Evolutionary conservation across 2,797 vertebrate species (phyloP).

Genomic region (Chloroceryle inda): DNA sequence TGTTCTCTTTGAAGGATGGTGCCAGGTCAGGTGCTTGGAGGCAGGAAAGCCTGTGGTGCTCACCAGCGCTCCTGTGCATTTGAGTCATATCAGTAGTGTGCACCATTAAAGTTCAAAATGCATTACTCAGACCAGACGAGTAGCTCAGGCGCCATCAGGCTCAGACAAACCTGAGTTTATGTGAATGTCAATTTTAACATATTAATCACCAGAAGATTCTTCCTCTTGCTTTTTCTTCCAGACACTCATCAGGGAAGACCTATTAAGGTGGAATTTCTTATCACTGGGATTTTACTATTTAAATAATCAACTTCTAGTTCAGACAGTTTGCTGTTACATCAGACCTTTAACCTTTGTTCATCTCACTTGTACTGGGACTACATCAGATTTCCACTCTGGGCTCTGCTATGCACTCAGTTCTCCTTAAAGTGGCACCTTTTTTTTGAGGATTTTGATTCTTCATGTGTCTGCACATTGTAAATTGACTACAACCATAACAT

Average conservation of each 20-base stretch:
- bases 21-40: neutral
- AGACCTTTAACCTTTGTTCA: neutral
- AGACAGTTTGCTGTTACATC: neutral
- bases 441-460: neutral
- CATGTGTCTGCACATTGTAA: neutral
- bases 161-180: neutral
- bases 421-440: neutral
- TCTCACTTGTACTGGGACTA: neutral
- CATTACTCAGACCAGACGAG: constrained; percentile 43
- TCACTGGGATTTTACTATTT: neutral
- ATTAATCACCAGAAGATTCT: constrained; percentile 10
- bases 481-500: neutral
- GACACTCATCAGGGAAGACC: neutral
- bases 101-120: constrained; percentile 42
- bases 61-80: neutral
- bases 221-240: neutral
- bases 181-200: constrained; percentile 40
- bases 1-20: neutral
- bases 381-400: neutral
- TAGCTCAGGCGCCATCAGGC: neutral
- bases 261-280: neutral
- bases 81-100: constrained; percentile 48
- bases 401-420: accelerated
- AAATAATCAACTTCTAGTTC: neutral
- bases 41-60: neutral